Base-by-base conservation (phyloP, 2,888 invertebrate species). In the Taenaris catops region DNA sequence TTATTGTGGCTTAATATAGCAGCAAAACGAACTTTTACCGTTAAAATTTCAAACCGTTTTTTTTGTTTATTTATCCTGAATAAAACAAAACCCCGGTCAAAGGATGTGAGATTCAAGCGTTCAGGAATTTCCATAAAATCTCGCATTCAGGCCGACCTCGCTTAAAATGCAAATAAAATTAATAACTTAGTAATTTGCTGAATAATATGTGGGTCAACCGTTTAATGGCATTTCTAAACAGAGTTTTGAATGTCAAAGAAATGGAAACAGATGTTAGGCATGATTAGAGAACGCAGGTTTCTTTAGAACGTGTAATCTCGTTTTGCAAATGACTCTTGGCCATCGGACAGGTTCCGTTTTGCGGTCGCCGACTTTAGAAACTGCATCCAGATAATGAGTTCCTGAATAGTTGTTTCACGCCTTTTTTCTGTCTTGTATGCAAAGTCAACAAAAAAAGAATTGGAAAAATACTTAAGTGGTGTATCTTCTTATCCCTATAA, bases 301-400 rank as follows among this genome's bases (percentile, higher is more conserved):
- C 48, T 41, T 47, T 48, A 54, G 54, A 41, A 49, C 46, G 42
- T 48, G 63, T 63, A 67, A 70, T 71, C 68, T 62, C 51, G 63
- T 64, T 68, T 58, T n/a, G 60, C 53, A 63, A 64, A 67, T 63
- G 63, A 70, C 66, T 63, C 42, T 54, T 33, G 62, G 67, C 66
- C 57, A 64, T 64, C 53, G 54, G 60, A 53, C 68, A 60, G 63
- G 64, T 65, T 61, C 46, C 53, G 51, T 64, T 74, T 69, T 63
- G 65, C 61, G 74, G 76, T 63, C 71, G 68, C 61, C 64, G 71
- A 59, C 68, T 66, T 55, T 60, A 66, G 66, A 67, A 64, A 68
- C 64, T 69, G 63, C 61, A 60, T 41, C 39, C 46, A 52, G 49
- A 53, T 48, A 27, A 19, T 28, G 10, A 27, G 18, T n/a, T n/a